These are phyloP conservation scores for Agrypnus murinus DNA, from an alignment of 2,888 invertebrate genomes.

Conservation along the genomic window DNA sequence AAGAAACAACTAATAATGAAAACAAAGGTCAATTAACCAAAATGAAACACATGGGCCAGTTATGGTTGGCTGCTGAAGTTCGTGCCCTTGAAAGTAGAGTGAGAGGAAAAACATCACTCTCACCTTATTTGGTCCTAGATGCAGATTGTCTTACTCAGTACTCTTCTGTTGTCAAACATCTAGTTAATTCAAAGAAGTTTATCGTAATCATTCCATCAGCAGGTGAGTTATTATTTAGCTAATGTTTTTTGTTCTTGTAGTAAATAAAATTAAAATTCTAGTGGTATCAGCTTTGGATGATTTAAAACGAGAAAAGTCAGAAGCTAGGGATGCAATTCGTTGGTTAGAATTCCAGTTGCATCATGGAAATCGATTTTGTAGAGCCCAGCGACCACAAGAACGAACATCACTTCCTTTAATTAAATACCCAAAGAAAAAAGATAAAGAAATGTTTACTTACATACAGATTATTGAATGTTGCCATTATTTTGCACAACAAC, in stretches of 20 bases:
- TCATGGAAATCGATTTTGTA: constrained; percentile 89
- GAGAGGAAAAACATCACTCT: constrained; percentile 75
- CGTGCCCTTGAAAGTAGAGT: constrained; percentile 87
- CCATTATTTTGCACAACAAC: constrained; percentile 80
- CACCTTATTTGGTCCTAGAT: constrained; percentile 93
- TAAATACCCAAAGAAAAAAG: constrained; percentile 85
- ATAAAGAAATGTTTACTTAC: constrained; percentile 82
- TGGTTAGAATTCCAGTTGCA: constrained; percentile 93
- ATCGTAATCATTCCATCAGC: constrained; percentile 91
- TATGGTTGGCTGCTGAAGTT: constrained; percentile 93
- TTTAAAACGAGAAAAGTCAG: constrained; percentile 87
- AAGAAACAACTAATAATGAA: constrained; percentile 47
- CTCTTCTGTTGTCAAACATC: constrained; percentile 85
- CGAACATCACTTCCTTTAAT: constrained; percentile 81
- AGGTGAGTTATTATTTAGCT: constrained; percentile 75
- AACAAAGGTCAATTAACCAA: constrained; percentile 75
- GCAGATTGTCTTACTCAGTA: constrained; percentile 86
- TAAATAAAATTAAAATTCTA: constrained; percentile 67
- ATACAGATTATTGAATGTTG: constrained; percentile 91
- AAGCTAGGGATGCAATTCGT: constrained; percentile 93
- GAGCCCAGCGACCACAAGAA: constrained; percentile 91
- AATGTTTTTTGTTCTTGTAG: constrained; percentile 1
- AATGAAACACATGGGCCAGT: constrained; percentile 89
- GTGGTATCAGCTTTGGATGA: constrained; percentile 93
- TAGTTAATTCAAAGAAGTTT: constrained; percentile 88